Percentiles rank a stretch among this genome's conserved stretches.
phyloP scores from a whole-genome alignment of 2,888 invertebrate genomes.

The Branchipolynoe longqiensis region DNA sequence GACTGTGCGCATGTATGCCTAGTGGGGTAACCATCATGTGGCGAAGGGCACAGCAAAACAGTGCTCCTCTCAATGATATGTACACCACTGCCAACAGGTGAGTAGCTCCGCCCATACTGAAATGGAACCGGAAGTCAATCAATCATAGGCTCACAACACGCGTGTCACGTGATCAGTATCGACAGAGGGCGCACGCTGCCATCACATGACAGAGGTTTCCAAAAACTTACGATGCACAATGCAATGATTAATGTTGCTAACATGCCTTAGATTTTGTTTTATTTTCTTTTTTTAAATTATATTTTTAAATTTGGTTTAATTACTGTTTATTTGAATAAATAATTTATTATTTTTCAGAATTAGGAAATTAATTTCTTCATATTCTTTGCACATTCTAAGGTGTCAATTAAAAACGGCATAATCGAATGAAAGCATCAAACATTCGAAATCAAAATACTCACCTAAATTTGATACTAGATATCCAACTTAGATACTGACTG shows the following conservation, averaged over 20 bases:
- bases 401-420: no score
- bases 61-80: constrained; percentile 6
- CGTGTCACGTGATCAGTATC: no score
- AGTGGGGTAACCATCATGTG: constrained; percentile 18
- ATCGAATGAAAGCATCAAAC: no score
- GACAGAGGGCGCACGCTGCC: no score
- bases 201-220: no score
- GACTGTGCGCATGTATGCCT: not conserved
- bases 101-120: not conserved
- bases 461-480: no score
- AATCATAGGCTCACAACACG: no score
- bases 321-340: not conserved
- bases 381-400: no score
- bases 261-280: not conserved
- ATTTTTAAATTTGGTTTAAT: not conserved
- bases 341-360: not conserved
- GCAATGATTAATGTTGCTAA: not conserved
- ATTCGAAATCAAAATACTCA: no score
- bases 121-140: no score
- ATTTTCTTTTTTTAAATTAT: not conserved
- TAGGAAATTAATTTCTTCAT: not conserved
- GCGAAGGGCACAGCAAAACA: not conserved
- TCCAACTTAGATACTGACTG: no score
- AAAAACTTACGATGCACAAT: not conserved
- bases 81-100: not conserved